Base-by-base conservation (phyloP, 2,113 vertebrate species). In the Amblyopsis rosae region DNA sequence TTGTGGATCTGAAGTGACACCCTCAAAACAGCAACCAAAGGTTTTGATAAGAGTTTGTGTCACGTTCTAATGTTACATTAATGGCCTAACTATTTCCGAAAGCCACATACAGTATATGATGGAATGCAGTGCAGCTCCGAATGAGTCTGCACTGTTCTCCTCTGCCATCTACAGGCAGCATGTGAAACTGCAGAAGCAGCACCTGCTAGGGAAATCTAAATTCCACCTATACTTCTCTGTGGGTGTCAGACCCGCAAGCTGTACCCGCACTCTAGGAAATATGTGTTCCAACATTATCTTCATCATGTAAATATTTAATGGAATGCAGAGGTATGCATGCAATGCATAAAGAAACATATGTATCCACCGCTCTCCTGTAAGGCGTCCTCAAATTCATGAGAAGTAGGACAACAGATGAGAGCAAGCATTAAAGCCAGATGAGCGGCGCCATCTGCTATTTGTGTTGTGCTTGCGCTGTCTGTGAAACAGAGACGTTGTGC, bases 371-470 rank as follows among this genome's bases (percentile, higher is more conserved):
- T 62, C 62, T 69, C 11, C 48, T 67, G 16, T 13, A 8, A 0
- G 56, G 57, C 71, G 55, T 79, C 67, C 58, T 74, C 68, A 51
- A 63, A 72, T 69, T 53, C 68, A 69, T 55, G 74, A 79, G 79
- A 90, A 90, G 75, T 87, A 82, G 75, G 82, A 79, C 84, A 86
- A 67, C 81, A 83, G 73, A 86, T 81, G 81, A 90, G 92, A 84
- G 85, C 87, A 90, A 84, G 88, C 89, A 85, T 80, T 79, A 83
- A 70, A 82, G 92, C 85, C 89, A 94, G 94, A 94, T 92, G 91
- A 92, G 81, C 77, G 80, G 81, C 77, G 80, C 94, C 94, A 94
- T 95, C 94, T 95, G 95, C 70, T 85, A 54, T 80, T 80, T 82
- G 75, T 59, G 70, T 53, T 47, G 74, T n/a, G 67, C 61, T 62